These are phyloP conservation scores for Eristalis pertinax DNA, from an alignment of 2,888 invertebrate genomes.

Conservation along the genomic window DNA sequence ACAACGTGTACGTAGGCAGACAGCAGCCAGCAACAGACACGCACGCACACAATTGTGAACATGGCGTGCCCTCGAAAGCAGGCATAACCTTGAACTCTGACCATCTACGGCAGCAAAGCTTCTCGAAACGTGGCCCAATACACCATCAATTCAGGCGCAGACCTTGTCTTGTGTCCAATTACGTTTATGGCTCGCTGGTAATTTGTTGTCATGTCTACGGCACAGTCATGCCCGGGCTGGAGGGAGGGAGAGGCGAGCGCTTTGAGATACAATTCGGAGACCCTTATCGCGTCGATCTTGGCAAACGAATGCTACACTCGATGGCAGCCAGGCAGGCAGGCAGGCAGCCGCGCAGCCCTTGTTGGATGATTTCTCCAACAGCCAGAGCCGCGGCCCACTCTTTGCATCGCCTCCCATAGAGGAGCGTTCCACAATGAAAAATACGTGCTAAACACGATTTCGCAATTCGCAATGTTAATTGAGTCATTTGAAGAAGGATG, in stretches of 20 bases:
- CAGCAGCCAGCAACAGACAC: not conserved
- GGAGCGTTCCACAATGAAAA: slow-evolving; percentile 7
- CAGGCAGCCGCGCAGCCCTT: not conserved
- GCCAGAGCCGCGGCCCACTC: not conserved
- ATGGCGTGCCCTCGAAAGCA: slow-evolving; percentile 1
- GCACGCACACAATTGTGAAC: not conserved
- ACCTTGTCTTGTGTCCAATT: slow-evolving; percentile 40
- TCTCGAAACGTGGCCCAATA: not conserved
- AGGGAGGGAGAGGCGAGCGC: not conserved
- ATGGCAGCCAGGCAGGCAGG: not conserved
- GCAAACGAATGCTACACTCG: not conserved
- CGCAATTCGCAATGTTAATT: slow-evolving; percentile 44
- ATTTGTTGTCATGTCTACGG: slow-evolving; percentile 33
- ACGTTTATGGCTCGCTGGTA: slow-evolving; percentile 35
- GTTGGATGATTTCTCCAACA: not conserved
- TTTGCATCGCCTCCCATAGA: slow-evolving; percentile 6
- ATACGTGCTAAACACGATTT: slow-evolving; percentile 44
- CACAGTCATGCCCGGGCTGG: not conserved
- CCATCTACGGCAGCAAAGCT: slow-evolving; percentile 13
- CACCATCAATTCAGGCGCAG: slow-evolving; percentile 20
- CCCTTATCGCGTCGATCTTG: slow-evolving; percentile 25
- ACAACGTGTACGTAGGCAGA: not conserved
- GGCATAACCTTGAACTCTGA: slow-evolving; percentile 53
- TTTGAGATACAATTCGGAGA: not conserved
- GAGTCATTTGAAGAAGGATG: slow-evolving; percentile 55